Evolutionary conservation across 1,140 invertebrate species (phyloP).

Genomic region (Battus philenor): DNA sequence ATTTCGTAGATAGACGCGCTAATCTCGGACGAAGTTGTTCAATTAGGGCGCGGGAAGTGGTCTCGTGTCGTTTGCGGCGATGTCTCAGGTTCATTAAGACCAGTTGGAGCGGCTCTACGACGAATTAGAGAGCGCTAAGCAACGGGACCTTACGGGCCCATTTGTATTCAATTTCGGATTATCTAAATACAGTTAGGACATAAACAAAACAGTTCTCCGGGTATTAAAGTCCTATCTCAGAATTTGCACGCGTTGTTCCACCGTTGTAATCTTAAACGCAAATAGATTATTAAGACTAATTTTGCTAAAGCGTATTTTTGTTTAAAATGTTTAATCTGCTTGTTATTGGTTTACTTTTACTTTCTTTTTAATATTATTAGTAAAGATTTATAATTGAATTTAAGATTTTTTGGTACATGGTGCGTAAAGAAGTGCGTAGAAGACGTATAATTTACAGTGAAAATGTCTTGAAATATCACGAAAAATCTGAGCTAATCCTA

Average conservation of each 20-base stretch:
- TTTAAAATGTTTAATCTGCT: too few species aligned
- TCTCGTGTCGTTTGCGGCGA: constrained; percentile 11
- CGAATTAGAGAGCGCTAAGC: constrained; percentile 3
- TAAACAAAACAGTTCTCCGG: constrained; percentile 4
- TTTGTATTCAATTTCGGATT: constrained; percentile 12
- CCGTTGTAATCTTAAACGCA: not conserved
- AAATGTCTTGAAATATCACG: too few species aligned
- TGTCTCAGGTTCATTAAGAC: constrained; percentile 8
- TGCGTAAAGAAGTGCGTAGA: too few species aligned
- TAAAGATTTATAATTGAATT: too few species aligned
- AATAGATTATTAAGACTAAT: too few species aligned
- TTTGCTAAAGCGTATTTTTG: not conserved
- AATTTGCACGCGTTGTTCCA: not conserved
- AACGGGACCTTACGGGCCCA: not conserved
- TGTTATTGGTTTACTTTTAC: too few species aligned
- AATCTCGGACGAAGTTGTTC: constrained; percentile 4
- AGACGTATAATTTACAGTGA: too few species aligned
- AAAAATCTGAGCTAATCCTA: too few species aligned
- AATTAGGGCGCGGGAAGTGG: constrained; percentile 5
- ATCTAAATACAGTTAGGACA: constrained; percentile 4
- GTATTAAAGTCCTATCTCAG: constrained; percentile 5
- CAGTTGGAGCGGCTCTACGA: not conserved
- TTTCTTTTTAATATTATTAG: too few species aligned
- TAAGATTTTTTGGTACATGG: too few species aligned
- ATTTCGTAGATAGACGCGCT: not conserved